Evolutionary conservation across 2,888 invertebrate genomes (phyloP).

Genomic region (Tetranychus piercei): DNA sequence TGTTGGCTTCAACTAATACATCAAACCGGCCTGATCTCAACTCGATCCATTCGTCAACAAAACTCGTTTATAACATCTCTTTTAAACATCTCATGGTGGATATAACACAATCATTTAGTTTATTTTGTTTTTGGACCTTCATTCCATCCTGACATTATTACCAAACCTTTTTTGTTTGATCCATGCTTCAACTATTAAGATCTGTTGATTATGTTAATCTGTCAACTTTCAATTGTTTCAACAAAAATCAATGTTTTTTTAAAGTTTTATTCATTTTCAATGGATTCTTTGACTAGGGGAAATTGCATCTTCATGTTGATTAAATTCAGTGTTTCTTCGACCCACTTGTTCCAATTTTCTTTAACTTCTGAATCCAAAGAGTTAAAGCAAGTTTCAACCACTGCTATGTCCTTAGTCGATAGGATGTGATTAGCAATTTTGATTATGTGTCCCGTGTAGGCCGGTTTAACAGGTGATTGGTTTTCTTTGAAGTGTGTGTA

Average conservation of each 20-base stretch:
- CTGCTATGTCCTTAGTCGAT: slow-evolving; percentile 30
- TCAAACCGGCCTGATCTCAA: slow-evolving; percentile 7
- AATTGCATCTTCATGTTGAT: slow-evolving; percentile 35
- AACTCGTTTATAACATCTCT: neutral
- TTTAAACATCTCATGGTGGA: neutral
- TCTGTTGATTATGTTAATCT: neutral
- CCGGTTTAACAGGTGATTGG: slow-evolving; percentile 33
- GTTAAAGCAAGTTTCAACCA: slow-evolving; percentile 8
- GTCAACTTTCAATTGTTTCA: neutral
- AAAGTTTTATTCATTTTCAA: slow-evolving; percentile 38
- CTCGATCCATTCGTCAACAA: slow-evolving; percentile 11
- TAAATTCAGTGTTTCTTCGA: slow-evolving; percentile 33
- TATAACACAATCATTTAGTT: neutral
- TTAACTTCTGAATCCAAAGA: slow-evolving; percentile 1
- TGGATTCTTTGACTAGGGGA: slow-evolving; percentile 33
- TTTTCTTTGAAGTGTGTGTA: slow-evolving; percentile 38
- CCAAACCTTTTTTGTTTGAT: too few relatives aligned
- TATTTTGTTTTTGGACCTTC: too few relatives aligned
- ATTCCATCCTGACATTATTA: neutral
- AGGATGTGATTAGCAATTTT: slow-evolving; percentile 38
- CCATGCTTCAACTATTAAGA: too few relatives aligned
- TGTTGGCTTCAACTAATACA: neutral
- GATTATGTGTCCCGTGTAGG: slow-evolving; percentile 46
- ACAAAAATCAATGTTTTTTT: slow-evolving; percentile 27
- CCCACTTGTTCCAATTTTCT: slow-evolving; percentile 36